Evolutionary conservation across 1,140 invertebrate species (phyloP), one percentile per base, ranked within the genome.

Genomic region (Lasaia peninsularis): DNA sequence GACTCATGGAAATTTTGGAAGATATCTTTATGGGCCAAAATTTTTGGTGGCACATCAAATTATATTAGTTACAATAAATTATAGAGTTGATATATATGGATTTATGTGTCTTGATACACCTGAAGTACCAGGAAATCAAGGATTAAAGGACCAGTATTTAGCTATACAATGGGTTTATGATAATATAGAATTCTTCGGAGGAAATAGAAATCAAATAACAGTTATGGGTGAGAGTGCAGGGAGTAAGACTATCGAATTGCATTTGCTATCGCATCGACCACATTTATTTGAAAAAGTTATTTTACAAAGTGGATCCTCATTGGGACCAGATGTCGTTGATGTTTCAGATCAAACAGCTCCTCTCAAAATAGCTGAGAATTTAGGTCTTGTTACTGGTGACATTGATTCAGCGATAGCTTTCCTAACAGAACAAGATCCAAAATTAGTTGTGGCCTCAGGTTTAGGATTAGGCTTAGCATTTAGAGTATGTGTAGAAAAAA

Each of bases 131-230:
- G 67, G 67, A 6, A 69, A 66, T 24, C 67, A 66, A 56, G 73
- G 73, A 0, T 37, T 75, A 3, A 73, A 75, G 44, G 73, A 75
- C 49, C 73, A 75, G 57, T 32, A 58, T 5, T 10, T 67, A 2
- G 73, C 63, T 18, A 20, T 75, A 1, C 52, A 61, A 34, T 75
- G 73, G 73, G 54, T 75, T 2, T 65, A 67, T 56, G 56, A 75
- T 7, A 56, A 61, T 21, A 61, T 61, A 24, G 48, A 37, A 61
- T 28, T 16, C 7, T 61, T 61, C 14, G 59, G 59, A 21, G 59
- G 59, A 16, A 48, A 61, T 33, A 21, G 7, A 12, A 37, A 56
- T 20, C 18, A 44, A 44, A 61, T 61, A 12, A 61, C 59, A 11
- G 31, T 50, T 10, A 37, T 56, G 32, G 59, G 59, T 28, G 21